phyloP scores from a whole-genome alignment of 64 coral and sea anemone species.

The Exaiptasia diaphana region DNA sequence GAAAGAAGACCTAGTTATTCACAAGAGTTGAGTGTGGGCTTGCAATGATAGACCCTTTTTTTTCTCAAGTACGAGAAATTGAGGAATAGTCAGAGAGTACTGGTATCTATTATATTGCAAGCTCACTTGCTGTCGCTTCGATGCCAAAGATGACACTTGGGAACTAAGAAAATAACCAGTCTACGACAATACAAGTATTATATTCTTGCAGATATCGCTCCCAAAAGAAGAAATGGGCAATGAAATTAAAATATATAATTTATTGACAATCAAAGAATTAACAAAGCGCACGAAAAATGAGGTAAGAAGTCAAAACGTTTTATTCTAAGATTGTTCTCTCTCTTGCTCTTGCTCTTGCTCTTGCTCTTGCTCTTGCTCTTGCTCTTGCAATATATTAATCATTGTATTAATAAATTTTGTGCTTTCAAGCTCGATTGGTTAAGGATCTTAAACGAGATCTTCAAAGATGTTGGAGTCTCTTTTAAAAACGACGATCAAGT shows the following conservation, averaged over 20 bases:
- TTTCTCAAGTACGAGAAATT: too few relatives aligned
- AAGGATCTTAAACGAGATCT: conserved; percentile 1
- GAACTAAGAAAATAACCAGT: neutral
- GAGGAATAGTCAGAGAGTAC: too few relatives aligned
- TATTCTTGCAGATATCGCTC: neutral
- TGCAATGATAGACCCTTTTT: too few relatives aligned
- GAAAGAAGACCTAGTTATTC: too few relatives aligned
- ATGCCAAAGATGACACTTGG: too few relatives aligned
- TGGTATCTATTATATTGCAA: too few relatives aligned
- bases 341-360: too few relatives aligned
- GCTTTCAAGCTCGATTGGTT: conserved; percentile 35
- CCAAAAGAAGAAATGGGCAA: neutral
- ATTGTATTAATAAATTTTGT: neutral
- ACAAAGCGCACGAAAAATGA: neutral
- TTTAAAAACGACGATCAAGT: conserved; percentile 44
- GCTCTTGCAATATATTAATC: too few relatives aligned
- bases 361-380: too few relatives aligned
- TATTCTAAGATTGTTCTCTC: neutral
- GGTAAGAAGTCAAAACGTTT: neutral
- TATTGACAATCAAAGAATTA: conserved; percentile 33
- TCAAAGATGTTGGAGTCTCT: conserved; percentile 16
- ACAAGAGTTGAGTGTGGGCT: too few relatives aligned
- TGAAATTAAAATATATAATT: conserved; percentile 38
- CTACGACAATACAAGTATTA: neutral
- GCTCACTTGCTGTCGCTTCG: too few relatives aligned